Conservation (phyloP, 2,888 invertebrate species). For the Drosophila anomalipes region DNA sequence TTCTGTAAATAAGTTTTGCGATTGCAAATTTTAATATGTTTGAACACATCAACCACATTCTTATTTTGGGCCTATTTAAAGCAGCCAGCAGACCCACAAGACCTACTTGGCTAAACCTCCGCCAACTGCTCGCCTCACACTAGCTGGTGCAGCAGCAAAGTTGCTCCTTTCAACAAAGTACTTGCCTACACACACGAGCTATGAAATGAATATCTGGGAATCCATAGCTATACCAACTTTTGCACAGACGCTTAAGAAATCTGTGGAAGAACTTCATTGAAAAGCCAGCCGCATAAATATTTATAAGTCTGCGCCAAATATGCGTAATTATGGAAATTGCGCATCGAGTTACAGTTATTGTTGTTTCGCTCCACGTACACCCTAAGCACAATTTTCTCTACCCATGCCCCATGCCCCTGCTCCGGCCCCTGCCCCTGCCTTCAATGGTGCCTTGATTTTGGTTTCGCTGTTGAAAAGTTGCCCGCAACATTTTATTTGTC, state of each 20-base stretch:
- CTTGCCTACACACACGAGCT: conserved; percentile 1
- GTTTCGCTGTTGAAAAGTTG: conserved; percentile 40
- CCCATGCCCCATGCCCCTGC: no score
- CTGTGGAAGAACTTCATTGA: conserved; percentile 40
- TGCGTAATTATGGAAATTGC: conserved; percentile 79
- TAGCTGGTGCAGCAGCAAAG: conserved; percentile 4
- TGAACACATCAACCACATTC: background rate
- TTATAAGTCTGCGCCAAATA: conserved; percentile 71
- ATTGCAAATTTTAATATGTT: background rate
- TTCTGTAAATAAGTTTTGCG: conserved; percentile 1
- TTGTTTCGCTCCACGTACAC: conserved; percentile 10
- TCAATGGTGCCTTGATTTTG: background rate
- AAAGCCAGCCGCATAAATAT: conserved; percentile 66
- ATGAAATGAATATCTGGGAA: background rate
- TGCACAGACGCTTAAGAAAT: conserved; percentile 7
- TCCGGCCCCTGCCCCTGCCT: background rate
- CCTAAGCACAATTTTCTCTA: background rate
- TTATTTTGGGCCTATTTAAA: background rate
- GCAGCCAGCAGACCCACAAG: background rate
- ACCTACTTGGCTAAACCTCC: background rate
- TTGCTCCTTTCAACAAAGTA: conserved; percentile 6
- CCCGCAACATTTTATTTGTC: conserved; percentile 71
- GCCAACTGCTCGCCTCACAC: background rate
- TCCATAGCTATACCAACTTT: background rate
- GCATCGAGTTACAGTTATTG: conserved; percentile 62